These are phyloP conservation scores for Speoplatyrhinus poulsoni DNA, from an alignment of 2,113 vertebrate genomes.

Conservation along the genomic window DNA sequence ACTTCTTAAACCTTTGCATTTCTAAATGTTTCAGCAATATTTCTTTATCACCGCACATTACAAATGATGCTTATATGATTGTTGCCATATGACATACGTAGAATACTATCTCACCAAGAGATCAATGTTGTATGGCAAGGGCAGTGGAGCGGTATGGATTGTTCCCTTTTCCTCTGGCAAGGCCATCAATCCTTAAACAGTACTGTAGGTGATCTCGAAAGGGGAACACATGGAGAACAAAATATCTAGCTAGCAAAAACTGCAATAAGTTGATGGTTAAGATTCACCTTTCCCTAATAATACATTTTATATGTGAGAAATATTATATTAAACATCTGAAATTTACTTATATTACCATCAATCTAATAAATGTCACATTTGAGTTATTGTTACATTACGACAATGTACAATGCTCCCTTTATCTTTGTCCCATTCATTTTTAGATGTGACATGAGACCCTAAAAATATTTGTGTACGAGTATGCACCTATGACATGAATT, in stretches of 20 bases:
- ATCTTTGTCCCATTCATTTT: too few species aligned
- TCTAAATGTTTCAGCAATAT: too few species aligned
- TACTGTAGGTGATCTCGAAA: conserved; percentile 54
- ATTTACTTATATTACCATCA: not conserved
- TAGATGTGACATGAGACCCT: too few species aligned
- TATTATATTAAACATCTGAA: not conserved
- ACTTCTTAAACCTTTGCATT: too few species aligned
- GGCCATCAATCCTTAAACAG: conserved; percentile 50
- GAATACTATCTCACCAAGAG: conserved; percentile 12
- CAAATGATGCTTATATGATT: conserved; percentile 8
- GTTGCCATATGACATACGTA: conserved; percentile 44
- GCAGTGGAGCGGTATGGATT: conserved; percentile 59
- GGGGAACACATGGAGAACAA: conserved; percentile 32
- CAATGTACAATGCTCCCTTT: too few species aligned
- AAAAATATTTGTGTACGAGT: too few species aligned
- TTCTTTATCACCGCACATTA: too few species aligned
- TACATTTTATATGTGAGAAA: not conserved
- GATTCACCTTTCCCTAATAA: conserved; percentile 34
- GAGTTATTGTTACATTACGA: too few species aligned
- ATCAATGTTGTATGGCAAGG: conserved; percentile 62
- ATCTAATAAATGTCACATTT: not conserved
- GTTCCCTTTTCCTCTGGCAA: conserved; percentile 51
- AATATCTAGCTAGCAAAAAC: conserved; percentile 32
- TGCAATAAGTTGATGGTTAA: conserved; percentile 22
- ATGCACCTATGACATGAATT: too few species aligned